Conservation (phyloP, 2,797 vertebrate genomes). For the Pachyuromys duprasi region DNA sequence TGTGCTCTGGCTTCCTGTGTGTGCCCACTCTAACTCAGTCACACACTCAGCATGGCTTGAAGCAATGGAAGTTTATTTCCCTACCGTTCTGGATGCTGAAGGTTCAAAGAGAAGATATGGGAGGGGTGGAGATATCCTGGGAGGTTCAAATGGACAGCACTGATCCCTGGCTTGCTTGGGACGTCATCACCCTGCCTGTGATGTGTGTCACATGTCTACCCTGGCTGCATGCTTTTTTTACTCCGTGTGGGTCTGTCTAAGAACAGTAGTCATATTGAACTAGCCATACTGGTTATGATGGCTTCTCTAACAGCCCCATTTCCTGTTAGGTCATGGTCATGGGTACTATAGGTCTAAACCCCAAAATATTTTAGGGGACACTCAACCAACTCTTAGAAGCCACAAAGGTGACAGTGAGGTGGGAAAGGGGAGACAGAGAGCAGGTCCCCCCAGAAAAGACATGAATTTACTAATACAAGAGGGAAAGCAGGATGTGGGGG, state of each 20-base stretch:
- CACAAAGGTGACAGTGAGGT: too few species aligned
- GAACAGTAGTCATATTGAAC: not conserved
- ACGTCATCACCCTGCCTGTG: accelerated
- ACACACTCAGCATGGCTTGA: not conserved
- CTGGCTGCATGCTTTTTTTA: not conserved
- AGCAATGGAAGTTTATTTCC: not conserved
- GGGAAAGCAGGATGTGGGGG: not conserved
- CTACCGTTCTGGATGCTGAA: not conserved
- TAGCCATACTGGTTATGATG: not conserved
- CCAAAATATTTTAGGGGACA: not conserved
- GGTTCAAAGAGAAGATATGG: not conserved
- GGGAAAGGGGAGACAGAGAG: not conserved
- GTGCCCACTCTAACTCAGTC: not conserved
- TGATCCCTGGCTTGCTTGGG: not conserved
- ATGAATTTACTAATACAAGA: not conserved
- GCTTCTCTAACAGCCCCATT: not conserved
- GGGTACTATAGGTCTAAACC: not conserved
- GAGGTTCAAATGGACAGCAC: not conserved
- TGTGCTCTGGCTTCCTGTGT: not conserved
- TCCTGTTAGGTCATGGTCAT: not conserved
- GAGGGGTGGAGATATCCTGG: not conserved
- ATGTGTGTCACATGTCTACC: too few species aligned
- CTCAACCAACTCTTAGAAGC: not conserved
- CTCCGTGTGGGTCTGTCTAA: not conserved
- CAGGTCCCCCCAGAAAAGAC: not conserved